phyloP scores from a whole-genome alignment of 2,113 vertebrate species.

The Channa maculata region DNA sequence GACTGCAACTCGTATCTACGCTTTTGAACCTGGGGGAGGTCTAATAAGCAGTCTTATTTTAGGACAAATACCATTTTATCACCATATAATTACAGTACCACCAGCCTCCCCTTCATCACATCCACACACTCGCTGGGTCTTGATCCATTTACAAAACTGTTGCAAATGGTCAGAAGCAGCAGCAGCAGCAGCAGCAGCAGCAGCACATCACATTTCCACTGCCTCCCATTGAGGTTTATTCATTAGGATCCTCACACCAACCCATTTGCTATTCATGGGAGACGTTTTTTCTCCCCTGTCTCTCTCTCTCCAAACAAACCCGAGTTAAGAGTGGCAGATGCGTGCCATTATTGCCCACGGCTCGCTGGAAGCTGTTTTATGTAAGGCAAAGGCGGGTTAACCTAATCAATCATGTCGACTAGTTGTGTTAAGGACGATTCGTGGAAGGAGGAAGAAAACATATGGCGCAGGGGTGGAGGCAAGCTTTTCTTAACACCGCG shows the following conservation, averaged over 20 bases:
- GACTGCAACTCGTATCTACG: too few relatives aligned
- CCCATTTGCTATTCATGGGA: slow-evolving; percentile 85
- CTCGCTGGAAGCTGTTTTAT: slow-evolving; percentile 81
- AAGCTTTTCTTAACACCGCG: slow-evolving; percentile 57
- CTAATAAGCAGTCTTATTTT: not conserved
- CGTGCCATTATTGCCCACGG: slow-evolving; percentile 77
- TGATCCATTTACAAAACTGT: slow-evolving; percentile 58
- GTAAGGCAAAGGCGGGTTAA: slow-evolving; percentile 80
- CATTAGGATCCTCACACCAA: slow-evolving; percentile 81
- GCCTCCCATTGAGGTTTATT: slow-evolving; percentile 83
- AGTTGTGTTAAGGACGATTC: slow-evolving; percentile 82
- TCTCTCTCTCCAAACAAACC: slow-evolving; percentile 70
- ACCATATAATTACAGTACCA: slow-evolving; percentile 1
- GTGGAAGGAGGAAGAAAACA: slow-evolving; percentile 74
- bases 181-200: slow-evolving; percentile 54
- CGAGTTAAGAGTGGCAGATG: slow-evolving; percentile 81
- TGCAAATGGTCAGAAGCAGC: slow-evolving; percentile 72
- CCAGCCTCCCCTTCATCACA: not conserved
- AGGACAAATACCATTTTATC: not conserved
- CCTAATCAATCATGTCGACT: slow-evolving; percentile 87
- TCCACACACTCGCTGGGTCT: slow-evolving; percentile 64
- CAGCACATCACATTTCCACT: slow-evolving; percentile 70
- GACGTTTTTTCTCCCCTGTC: slow-evolving; percentile 44
- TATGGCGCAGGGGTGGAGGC: slow-evolving; percentile 81
- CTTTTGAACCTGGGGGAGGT: too few relatives aligned